Conservation (phyloP, 1,140 invertebrate genomes). For the Drosophila equinoxialis region DNA sequence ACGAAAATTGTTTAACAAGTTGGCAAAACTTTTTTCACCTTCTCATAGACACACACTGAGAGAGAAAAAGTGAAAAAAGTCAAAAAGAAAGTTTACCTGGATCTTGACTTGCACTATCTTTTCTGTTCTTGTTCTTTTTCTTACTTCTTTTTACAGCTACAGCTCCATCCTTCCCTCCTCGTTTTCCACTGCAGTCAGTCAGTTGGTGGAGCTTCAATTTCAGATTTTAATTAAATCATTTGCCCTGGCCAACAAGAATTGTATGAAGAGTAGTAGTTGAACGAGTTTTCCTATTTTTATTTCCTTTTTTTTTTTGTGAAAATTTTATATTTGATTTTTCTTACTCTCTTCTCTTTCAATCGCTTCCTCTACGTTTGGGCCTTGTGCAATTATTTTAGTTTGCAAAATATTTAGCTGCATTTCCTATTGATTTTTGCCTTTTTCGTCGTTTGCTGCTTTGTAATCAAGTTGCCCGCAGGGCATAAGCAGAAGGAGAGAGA, state of each 20-base stretch:
- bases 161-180: slow-evolving; percentile 16
- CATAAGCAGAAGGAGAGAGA: not conserved
- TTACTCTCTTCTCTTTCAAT: not conserved
- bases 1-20: slow-evolving; percentile 80
- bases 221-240: slow-evolving; percentile 79
- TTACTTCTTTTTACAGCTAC: slow-evolving; percentile 41
- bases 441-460: slow-evolving; percentile 45
- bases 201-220: slow-evolving; percentile 47
- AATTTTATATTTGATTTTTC: slow-evolving; percentile 57
- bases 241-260: slow-evolving; percentile 48
- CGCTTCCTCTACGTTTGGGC: not conserved
- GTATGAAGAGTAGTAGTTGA: slow-evolving; percentile 17
- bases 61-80: not conserved
- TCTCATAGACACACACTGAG: slow-evolving; percentile 28
- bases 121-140: slow-evolving; percentile 45
- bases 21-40: slow-evolving; percentile 68
- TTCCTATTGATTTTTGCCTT: slow-evolving; percentile 36
- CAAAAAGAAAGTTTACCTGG: slow-evolving; percentile 34
- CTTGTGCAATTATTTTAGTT: slow-evolving; percentile 71
- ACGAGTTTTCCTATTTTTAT: not conserved
- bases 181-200: not conserved
- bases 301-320: not conserved
- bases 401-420: slow-evolving; percentile 80
- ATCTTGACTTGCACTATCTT: slow-evolving; percentile 12
- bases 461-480: slow-evolving; percentile 74